These are phyloP conservation scores for Drosophila jambulina DNA, from an alignment of 1,140 invertebrate species.

Conservation along the genomic window DNA sequence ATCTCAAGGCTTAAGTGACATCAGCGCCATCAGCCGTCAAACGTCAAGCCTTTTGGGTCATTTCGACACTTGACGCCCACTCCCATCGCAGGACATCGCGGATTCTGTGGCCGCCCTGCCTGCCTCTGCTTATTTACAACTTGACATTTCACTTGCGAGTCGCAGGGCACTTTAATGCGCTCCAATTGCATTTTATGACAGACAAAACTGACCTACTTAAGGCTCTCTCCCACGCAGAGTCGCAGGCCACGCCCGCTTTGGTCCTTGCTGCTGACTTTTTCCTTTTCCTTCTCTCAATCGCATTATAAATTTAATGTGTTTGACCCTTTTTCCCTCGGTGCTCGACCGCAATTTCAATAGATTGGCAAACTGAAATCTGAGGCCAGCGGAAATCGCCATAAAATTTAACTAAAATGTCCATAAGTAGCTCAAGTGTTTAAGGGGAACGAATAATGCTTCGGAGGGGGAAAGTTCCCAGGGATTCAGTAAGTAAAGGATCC, in stretches of 20 bases:
- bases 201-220: constrained; percentile 79
- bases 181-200: constrained; percentile 82
- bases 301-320: constrained; percentile 83
- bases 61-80: constrained; percentile 42
- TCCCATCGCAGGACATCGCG: constrained; percentile 26
- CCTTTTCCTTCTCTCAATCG: constrained; percentile 43
- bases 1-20: constrained; percentile 23
- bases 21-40: constrained; percentile 29
- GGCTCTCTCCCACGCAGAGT: constrained; percentile 32
- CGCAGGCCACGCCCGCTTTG: constrained; percentile 17
- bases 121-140: constrained; percentile 68
- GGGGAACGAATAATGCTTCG: constrained; percentile 8
- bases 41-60: constrained; percentile 44
- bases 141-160: constrained; percentile 78
- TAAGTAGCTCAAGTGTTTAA: constrained; percentile 64
- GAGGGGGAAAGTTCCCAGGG: neutral
- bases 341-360: constrained; percentile 78
- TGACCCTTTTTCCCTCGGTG: constrained; percentile 63
- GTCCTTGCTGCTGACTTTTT: neutral
- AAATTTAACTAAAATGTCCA: constrained; percentile 79
- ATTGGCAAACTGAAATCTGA: constrained; percentile 72
- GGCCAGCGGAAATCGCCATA: constrained; percentile 56
- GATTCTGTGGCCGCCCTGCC: constrained; percentile 25
- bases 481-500: constrained; percentile 37
- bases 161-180: constrained; percentile 74